Conservation (phyloP, 2,797 vertebrate species). For the Dallia pectoralis region DNA sequence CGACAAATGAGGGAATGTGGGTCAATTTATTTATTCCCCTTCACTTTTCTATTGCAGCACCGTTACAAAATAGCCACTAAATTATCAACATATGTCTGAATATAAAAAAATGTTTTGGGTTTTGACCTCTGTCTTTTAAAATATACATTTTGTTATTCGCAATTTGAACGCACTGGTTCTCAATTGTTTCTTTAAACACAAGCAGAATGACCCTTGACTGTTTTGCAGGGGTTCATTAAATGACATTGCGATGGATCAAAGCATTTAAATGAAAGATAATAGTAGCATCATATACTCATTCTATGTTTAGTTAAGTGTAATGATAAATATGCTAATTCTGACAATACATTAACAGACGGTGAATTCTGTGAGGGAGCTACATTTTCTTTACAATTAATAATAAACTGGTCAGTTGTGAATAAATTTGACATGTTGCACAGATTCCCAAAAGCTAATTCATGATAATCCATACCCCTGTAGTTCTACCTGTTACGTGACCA, state of each 20-base stretch:
- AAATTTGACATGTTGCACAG: neutral
- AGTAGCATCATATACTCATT: neutral
- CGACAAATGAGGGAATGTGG: conserved; percentile 47
- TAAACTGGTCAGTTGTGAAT: neutral
- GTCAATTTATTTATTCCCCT: conserved; percentile 42
- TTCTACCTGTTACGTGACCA: too few relatives aligned
- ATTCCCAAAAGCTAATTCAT: neutral
- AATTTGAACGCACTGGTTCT: neutral
- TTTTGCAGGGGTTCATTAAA: neutral
- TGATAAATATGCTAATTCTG: neutral
- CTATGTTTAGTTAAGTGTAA: neutral
- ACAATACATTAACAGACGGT: neutral
- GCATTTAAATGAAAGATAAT: neutral
- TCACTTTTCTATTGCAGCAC: conserved; percentile 37
- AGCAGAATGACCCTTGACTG: neutral
- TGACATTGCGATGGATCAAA: neutral
- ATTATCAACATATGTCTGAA: conserved; percentile 41
- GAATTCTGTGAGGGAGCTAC: neutral
- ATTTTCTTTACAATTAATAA: neutral
- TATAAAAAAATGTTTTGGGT: conserved; percentile 6
- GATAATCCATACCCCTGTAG: neutral
- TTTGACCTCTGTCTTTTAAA: conserved; percentile 23
- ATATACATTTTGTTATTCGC: neutral
- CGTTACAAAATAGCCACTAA: conserved; percentile 9
- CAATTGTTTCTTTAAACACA: neutral